Base-by-base conservation (phyloP, 2,113 vertebrate species). In the Bostrychus sinensis region DNA sequence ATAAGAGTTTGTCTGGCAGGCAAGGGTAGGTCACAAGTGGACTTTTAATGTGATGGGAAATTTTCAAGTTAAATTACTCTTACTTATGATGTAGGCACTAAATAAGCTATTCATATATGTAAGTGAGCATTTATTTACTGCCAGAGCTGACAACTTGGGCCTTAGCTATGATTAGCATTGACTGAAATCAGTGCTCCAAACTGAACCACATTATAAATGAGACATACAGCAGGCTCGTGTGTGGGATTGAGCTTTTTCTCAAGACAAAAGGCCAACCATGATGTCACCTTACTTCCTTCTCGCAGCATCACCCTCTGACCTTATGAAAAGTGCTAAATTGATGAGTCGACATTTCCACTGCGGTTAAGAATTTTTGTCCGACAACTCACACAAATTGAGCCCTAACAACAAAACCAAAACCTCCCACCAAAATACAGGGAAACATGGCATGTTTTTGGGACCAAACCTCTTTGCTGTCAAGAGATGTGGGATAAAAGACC, bases 271-370 rank as follows among this genome's bases (percentile, higher is more conserved):
- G 62, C 62, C 78, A 79, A 66, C 37, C 38, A 62, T 84, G 75
- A 86, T 78, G 85, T 86, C 70, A 86, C 51, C 53, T 70, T 46
- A 59, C 19, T 66, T 89, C 56, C 41, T 71, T 75, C 62, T 88
- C 63, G 80, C 56, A 81, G 71, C 71, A 63, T 83, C 68, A 87
- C 78, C 77, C 51, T 45, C 32, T 86, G 81, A 89, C 80, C 80
- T 65, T 69, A 43, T 61, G 69, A 85, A 68, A 84, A 81, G 73
- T 72, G 78, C 70, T 74, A 59, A 84, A 62, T 73, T 76, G 75
- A 80, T 83, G 78, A 86, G 69, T 75, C 72, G 54, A 81, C 68
- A 75, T 86, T 90, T 88, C 88, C 86, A 88, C 80, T 87, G 83
- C 2, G 82, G 85, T 77, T 55, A 17, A 69, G 46, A 46, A 78